Percentiles rank a stretch among this genome's conserved stretches.
Evolutionary conservation across 2,888 invertebrate species (phyloP).

Genomic region (Tryphoninae sp.): DNA sequence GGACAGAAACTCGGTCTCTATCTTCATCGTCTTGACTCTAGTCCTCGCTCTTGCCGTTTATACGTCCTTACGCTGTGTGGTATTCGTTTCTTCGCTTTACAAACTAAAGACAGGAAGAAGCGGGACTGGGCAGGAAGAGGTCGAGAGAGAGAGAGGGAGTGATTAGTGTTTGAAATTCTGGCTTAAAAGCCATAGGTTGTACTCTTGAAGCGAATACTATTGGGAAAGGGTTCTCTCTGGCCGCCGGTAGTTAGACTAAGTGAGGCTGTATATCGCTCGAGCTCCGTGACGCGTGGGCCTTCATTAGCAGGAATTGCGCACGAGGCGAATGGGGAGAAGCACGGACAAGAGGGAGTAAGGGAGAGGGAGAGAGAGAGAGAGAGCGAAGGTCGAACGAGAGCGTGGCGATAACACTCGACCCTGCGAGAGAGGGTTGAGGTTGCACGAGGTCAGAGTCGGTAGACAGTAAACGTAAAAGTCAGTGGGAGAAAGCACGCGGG

Average conservation of each 20-base stretch:
- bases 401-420: constrained; percentile 11
- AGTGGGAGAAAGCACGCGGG: constrained; percentile 51
- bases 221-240: constrained; percentile 1
- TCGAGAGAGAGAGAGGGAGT: constrained; percentile 1
- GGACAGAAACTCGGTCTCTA: constrained; percentile 24
- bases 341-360: constrained; percentile 13
- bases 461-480: constrained; percentile 40
- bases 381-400: constrained; percentile 11
- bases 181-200: neutral
- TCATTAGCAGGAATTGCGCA: constrained; percentile 70
- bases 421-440: constrained; percentile 12
- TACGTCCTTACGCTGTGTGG: neutral
- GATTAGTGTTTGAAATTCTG: constrained; percentile 2
- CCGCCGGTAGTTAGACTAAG: constrained; percentile 63
- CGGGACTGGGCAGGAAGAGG: constrained; percentile 11
- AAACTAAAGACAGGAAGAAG: constrained; percentile 2
- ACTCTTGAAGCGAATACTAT: neutral
- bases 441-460: constrained; percentile 5
- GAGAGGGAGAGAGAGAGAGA: constrained; percentile 33
- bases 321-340: constrained; percentile 26
- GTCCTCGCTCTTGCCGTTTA: neutral
- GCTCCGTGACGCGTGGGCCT: constrained; percentile 67
- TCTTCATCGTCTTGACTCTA: constrained; percentile 12
- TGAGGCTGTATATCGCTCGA: constrained; percentile 70
- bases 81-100: neutral